Evolutionary conservation across 2,113 vertebrate species (phyloP).

Genomic region (Prolemur simus): DNA sequence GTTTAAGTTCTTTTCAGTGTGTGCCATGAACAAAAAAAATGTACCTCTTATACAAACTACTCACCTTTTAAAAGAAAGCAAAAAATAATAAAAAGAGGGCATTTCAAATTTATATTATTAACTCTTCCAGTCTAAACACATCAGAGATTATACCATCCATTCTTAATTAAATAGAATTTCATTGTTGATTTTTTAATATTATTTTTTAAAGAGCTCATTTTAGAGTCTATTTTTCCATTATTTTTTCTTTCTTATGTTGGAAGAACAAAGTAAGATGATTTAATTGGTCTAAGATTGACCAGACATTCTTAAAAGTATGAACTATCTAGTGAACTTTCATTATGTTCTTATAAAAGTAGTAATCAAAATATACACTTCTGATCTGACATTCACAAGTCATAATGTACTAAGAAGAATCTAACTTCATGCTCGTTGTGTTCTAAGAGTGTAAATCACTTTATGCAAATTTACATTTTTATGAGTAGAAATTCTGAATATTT

Average conservation of each 20-base stretch:
- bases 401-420: slow-evolving; percentile 40
- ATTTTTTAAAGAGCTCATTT: neutral
- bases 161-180: neutral
- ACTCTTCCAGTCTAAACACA: neutral
- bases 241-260: neutral
- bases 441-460: slow-evolving; percentile 66
- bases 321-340: slow-evolving; percentile 22
- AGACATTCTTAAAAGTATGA: neutral
- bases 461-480: slow-evolving; percentile 72
- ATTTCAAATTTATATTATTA: slow-evolving; percentile 14
- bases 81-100: neutral
- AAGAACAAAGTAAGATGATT: slow-evolving; percentile 32
- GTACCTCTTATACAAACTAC: neutral
- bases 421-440: slow-evolving; percentile 61
- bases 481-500: slow-evolving; percentile 74
- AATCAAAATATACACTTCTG: slow-evolving; percentile 62
- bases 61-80: neutral
- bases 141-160: neutral
- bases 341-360: slow-evolving; percentile 69
- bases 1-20: neutral
- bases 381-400: slow-evolving; percentile 65
- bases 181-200: neutral
- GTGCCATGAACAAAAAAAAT: neutral
- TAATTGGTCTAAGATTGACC: neutral
- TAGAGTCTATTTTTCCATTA: neutral